These are phyloP conservation scores for Sinocyclocheilus rhinocerous DNA, from an alignment of 2,113 vertebrate species.

Conservation along the genomic window DNA sequence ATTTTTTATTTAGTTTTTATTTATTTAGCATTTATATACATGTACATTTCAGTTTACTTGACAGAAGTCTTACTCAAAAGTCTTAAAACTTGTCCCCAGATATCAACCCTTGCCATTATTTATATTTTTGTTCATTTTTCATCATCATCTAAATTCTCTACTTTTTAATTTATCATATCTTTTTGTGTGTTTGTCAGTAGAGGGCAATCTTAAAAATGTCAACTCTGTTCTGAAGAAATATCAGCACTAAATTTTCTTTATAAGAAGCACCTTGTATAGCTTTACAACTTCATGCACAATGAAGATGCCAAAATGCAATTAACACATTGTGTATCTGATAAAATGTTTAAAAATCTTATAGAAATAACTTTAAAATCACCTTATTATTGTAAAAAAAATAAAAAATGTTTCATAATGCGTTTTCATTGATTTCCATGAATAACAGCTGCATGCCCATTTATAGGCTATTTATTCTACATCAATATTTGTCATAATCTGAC, in stretches of 20 bases:
- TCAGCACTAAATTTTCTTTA: background rate
- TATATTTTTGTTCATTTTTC: no score
- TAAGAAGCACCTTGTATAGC: background rate
- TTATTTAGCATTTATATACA: background rate
- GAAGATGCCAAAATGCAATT: background rate
- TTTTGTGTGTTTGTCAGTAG: no score
- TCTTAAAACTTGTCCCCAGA: background rate
- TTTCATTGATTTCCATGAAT: background rate
- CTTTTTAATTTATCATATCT: background rate
- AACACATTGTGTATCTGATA: background rate
- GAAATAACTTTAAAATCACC: background rate
- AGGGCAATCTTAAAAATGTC: background rate
- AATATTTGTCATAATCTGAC: conserved; percentile 15
- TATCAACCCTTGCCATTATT: background rate
- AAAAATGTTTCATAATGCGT: background rate
- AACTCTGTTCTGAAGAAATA: background rate
- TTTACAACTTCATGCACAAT: background rate
- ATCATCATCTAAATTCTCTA: background rate
- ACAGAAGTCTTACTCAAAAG: background rate
- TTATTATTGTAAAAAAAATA: background rate
- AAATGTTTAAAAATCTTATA: background rate
- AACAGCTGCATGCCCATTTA: background rate
- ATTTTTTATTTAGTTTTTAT: no score
- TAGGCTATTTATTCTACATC: background rate
- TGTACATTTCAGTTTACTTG: background rate